phyloP scores from a whole-genome alignment of 2,888 invertebrate genomes.

The Spilosoma lubricipeda region DNA sequence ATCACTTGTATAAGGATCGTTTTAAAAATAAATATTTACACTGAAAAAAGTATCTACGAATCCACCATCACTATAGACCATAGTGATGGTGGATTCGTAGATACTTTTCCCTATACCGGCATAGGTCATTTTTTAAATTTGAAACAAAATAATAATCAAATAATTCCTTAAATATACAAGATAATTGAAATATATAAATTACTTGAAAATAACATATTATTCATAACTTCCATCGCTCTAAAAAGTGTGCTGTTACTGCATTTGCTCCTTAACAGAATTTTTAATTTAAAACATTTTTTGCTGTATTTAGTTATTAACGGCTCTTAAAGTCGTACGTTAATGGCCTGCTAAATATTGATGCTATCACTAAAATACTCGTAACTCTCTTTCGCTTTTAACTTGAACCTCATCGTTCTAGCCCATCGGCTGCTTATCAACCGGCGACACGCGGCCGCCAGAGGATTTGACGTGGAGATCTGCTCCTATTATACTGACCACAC shows the following conservation, averaged over 20 bases:
- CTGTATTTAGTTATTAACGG: not conserved
- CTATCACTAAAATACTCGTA: not conserved
- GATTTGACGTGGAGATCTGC: conserved; percentile 78
- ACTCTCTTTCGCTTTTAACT: conserved; percentile 47
- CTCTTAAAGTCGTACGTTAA: not conserved
- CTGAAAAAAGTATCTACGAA: not conserved
- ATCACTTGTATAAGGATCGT: not conserved
- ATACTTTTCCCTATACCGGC: too few species aligned
- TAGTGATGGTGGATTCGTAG: too few species aligned
- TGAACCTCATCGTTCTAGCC: conserved; percentile 49
- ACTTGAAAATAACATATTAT: not conserved
- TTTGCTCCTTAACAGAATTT: not conserved
- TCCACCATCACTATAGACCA: not conserved
- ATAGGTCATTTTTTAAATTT: too few species aligned
- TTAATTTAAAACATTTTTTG: too few species aligned
- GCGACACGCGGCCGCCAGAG: conserved; percentile 76
- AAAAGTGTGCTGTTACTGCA: too few species aligned
- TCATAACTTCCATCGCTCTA: not conserved
- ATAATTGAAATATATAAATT: too few species aligned
- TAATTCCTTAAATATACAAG: too few species aligned
- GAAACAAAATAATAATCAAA: too few species aligned
- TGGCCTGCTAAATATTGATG: not conserved
- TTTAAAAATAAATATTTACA: too few species aligned
- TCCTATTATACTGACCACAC: conserved; percentile 67
- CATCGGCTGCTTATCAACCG: conserved; percentile 78